Evolutionary conservation across 2,888 invertebrate species (phyloP).

Genomic region (Meloe dianella): DNA sequence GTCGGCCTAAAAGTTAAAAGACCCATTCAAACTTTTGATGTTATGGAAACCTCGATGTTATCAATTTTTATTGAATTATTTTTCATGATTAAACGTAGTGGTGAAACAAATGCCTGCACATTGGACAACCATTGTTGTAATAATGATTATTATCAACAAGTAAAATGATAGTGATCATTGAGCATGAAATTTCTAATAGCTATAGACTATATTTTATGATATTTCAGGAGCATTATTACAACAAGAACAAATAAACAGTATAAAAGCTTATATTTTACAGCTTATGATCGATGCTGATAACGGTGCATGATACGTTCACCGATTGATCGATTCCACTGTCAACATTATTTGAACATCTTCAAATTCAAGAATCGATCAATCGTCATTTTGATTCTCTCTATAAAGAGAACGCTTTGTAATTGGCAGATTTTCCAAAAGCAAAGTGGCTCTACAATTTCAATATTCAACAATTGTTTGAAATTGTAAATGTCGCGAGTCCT

Average conservation of each 20-base stretch:
- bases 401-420: slow-evolving; percentile 15
- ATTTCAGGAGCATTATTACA: slow-evolving; percentile 39
- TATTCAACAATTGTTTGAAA: slow-evolving; percentile 20
- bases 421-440: slow-evolving; percentile 15
- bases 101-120: slow-evolving; percentile 44
- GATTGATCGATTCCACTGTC: slow-evolving; percentile 12
- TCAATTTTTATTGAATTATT: slow-evolving; percentile 37
- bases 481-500: slow-evolving; percentile 26
- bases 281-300: slow-evolving; percentile 38
- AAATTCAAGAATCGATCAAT: neutral
- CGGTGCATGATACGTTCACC: slow-evolving; percentile 29
- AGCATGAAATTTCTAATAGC: slow-evolving; percentile 6
- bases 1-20: slow-evolving; percentile 25
- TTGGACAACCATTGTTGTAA: slow-evolving; percentile 36
- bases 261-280: slow-evolving; percentile 38
- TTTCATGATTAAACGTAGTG: slow-evolving; percentile 41
- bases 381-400: neutral
- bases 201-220: slow-evolving; percentile 18
- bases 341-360: neutral
- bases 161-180: slow-evolving; percentile 18
- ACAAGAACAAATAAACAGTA: slow-evolving; percentile 31
- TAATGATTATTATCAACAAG: slow-evolving; percentile 28
- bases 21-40: slow-evolving; percentile 40
- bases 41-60: slow-evolving; percentile 43
- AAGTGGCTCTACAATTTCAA: slow-evolving; percentile 30